Evolutionary conservation across 1,140 invertebrate genomes (phyloP), one percentile per base, ranked within the genome.

Genomic region (Neodiprion virginianus): DNA sequence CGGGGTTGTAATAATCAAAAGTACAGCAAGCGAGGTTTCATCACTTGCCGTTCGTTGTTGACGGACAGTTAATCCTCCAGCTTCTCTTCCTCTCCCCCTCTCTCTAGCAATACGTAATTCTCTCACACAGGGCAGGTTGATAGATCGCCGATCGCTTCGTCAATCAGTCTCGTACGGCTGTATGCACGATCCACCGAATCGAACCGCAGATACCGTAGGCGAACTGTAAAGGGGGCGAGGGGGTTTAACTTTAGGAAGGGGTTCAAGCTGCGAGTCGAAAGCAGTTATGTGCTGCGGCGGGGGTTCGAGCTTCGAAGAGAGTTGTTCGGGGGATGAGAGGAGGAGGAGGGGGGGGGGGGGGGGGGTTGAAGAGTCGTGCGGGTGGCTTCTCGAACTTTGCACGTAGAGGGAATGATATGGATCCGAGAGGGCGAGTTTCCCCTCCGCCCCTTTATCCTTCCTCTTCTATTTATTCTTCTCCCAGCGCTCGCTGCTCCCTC

Each of bases 391-490:
- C 11, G 11, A 61, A 61, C n/a, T 61, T 61, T 61, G n/a, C 8
- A 61, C 2, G 28, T 40, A 40, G 2, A 40, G 11, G 53, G 53
- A 61, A 61, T 61, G n/a, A 61, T 40, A 40, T 61, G 53, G 53
- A 61, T 61, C n/a, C 53, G 53, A 17, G 53, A 61, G 28, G 28
- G 28, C 28, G 28, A 40, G 28, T 72, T 72, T 49, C 49, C 49
- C 48, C 49, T 71, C 74, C 66, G 40, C n/a, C 23, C 47, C 53
- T 73, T 66, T 66, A 53, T 49, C 17, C 48, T 48, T 48, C 23
- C 21, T 71, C 14, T 14, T 72, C 1, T 65, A 61, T 28, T 66
- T 11, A 67, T 10, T 72, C 49, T 72, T 67, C 3, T 23, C 23
- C n/a, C 8, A 17, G 53, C 49, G 40, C 61, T 49, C 47, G n/a